Conservation (phyloP, 2,797 vertebrate species). For the Poecilia gillii region DNA sequence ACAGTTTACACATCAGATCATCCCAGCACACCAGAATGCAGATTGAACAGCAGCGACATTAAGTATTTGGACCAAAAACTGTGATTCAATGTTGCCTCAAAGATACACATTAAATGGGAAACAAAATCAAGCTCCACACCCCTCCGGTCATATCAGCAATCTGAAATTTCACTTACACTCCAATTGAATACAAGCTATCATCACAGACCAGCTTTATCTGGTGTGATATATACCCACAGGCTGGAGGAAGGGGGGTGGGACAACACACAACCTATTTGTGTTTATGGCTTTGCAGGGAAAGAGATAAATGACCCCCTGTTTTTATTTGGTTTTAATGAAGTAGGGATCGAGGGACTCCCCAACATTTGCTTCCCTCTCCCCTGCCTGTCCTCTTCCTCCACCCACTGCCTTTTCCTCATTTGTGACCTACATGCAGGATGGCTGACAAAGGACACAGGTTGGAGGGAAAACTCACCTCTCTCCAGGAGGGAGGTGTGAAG, state of each 20-base stretch:
- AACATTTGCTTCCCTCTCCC: constrained; percentile 62
- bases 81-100: constrained; percentile 57
- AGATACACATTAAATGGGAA: constrained; percentile 29
- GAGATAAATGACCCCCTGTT: constrained; percentile 84
- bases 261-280: constrained; percentile 78
- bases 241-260: constrained; percentile 34
- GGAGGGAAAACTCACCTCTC: constrained; percentile 46
- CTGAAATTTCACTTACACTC: constrained; percentile 77
- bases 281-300: constrained; percentile 81
- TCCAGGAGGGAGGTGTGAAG: constrained; percentile 42
- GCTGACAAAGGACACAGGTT: constrained; percentile 67
- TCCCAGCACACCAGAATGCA: constrained; percentile 23
- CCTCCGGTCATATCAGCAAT: constrained; percentile 74
- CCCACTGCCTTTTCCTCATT: constrained; percentile 52
- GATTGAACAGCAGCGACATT: constrained; percentile 45
- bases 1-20: constrained; percentile 15
- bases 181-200: constrained; percentile 78
- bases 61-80: constrained; percentile 54
- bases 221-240: constrained; percentile 75
- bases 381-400: constrained; percentile 55
- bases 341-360: constrained; percentile 82
- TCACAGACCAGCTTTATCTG: constrained; percentile 74
- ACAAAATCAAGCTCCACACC: constrained; percentile 45
- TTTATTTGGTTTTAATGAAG: constrained; percentile 88
- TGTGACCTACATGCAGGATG: constrained; percentile 81